Conservation (phyloP, 2,888 invertebrate genomes). For the Phortica okadai region DNA sequence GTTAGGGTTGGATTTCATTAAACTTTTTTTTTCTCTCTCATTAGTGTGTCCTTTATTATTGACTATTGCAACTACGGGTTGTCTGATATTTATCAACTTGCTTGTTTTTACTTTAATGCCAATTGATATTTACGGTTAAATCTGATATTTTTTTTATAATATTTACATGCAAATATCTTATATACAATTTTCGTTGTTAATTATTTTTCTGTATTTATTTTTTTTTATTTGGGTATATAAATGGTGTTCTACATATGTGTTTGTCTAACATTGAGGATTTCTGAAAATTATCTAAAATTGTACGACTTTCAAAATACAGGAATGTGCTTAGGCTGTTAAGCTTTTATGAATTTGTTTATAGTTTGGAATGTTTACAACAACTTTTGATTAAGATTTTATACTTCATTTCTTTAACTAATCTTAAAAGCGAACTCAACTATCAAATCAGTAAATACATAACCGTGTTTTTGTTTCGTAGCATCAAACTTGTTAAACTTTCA, state of each 20-base stretch:
- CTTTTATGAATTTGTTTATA: too few relatives aligned
- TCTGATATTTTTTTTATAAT: conserved; percentile 30
- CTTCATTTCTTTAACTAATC: too few relatives aligned
- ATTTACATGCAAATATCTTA: conserved; percentile 65
- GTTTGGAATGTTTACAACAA: too few relatives aligned
- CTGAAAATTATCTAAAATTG: background rate
- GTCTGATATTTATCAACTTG: background rate
- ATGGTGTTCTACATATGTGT: conserved; percentile 4
- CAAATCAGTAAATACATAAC: too few relatives aligned
- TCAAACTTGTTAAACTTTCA: too few relatives aligned
- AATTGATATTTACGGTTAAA: background rate
- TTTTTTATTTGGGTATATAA: conserved; percentile 34
- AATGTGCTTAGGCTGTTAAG: background rate
- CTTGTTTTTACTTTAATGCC: too few relatives aligned
- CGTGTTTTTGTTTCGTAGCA: too few relatives aligned
- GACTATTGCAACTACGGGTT: conserved; percentile 14
- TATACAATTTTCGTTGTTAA: conserved; percentile 37
- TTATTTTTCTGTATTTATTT: conserved; percentile 43
- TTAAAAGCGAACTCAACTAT: too few relatives aligned
- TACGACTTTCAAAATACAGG: background rate
- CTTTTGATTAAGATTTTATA: too few relatives aligned
- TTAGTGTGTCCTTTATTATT: background rate
- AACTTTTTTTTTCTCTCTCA: conserved; percentile 3
- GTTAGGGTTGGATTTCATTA: conserved; percentile 28
- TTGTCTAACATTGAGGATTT: background rate